Base-by-base conservation (phyloP, 2,797 vertebrate genomes). In the Acropternis orthonyx region DNA sequence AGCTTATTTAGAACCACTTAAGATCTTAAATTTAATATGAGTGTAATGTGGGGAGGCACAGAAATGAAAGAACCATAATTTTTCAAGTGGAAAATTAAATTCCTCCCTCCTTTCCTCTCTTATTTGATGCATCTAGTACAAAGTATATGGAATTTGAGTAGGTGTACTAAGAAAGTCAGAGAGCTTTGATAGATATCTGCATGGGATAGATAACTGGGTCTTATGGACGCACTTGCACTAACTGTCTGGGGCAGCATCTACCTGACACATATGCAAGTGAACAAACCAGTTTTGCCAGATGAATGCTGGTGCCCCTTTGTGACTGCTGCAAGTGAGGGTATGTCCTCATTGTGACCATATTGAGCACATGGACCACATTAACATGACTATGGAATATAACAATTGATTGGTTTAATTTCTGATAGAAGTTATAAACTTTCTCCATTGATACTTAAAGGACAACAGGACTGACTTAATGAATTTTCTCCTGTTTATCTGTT, bases 21-120 rank as follows among this genome's bases (percentile, higher is more conserved):
- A 95, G 76, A 74, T 55, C 65, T 89, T 80, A 87, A 91, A 93
- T 87, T 91, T 89, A 89, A 88, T 85, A 85, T 56, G 46, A 85
- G 5, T 77, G 20, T 54, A 89, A 85, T 59, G 46, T 75, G 55
- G n/a, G 49, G 88, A 93, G 58, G 41, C 24, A 73, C 26, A 78
- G 66, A 88, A 92, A 75, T 77, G 65, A 92, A 88, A 51, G n/a
- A 92, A 48, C 24, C 27, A 37, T 85, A 83, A 89, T 89, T 91
- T 94, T 92, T 93, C 43, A 77, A 83, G 75, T 63, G 69, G 68
- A 89, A 96, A 92, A 93, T 58, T 78, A 66, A 92, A 88, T 93
- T 89, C 65, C 67, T 91, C 32, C 19, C 46, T 88, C n/a, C 14
- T 78, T 85, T 32, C 41, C n/a, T 62, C 39, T 82, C 56, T 72